Conservation (phyloP, 2,797 vertebrate genomes). For the Amphiprion clarkii region DNA sequence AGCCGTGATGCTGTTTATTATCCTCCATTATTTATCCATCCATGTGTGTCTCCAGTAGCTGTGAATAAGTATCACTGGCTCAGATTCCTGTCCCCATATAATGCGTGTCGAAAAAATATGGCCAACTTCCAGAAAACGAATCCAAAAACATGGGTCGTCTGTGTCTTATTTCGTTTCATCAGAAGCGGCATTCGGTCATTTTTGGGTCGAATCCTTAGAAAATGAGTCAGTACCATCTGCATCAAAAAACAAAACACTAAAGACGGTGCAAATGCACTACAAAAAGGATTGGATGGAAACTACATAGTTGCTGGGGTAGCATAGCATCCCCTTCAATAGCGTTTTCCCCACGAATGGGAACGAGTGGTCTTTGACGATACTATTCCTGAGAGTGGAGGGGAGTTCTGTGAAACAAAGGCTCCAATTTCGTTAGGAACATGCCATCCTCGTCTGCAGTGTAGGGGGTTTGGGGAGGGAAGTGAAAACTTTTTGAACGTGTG, state of each 20-base stretch:
- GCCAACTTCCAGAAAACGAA: constrained; percentile 76
- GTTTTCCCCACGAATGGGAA: constrained; percentile 77
- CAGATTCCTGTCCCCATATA: constrained; percentile 57
- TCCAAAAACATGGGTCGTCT: constrained; percentile 69
- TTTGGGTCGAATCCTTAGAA: constrained; percentile 63
- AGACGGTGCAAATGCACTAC: constrained; percentile 48
- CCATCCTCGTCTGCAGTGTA: constrained; percentile 88
- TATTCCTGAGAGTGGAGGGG: constrained; percentile 88
- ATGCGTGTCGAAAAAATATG: constrained; percentile 63
- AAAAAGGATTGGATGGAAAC: constrained; percentile 67
- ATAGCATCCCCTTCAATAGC: constrained; percentile 76
- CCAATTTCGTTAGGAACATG: constrained; percentile 88
- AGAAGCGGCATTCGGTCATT: constrained; percentile 47
- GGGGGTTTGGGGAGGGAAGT: constrained; percentile 88
- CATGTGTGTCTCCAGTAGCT: constrained; percentile 41
- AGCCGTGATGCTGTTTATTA: constrained; percentile 26
- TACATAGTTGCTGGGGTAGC: constrained; percentile 67
- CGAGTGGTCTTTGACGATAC: constrained; percentile 86
- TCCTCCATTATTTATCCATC: constrained; percentile 42
- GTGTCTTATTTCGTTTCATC: constrained; percentile 50
- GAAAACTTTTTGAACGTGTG: constrained; percentile 91
- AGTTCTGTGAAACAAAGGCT: constrained; percentile 87
- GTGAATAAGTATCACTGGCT: constrained; percentile 59
- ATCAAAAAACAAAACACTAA: constrained; percentile 52
- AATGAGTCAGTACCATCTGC: constrained; percentile 46